These are phyloP conservation scores for Mormyrops attenuatus DNA, from an alignment of 2,797 vertebrate genomes.

Conservation along the genomic window DNA sequence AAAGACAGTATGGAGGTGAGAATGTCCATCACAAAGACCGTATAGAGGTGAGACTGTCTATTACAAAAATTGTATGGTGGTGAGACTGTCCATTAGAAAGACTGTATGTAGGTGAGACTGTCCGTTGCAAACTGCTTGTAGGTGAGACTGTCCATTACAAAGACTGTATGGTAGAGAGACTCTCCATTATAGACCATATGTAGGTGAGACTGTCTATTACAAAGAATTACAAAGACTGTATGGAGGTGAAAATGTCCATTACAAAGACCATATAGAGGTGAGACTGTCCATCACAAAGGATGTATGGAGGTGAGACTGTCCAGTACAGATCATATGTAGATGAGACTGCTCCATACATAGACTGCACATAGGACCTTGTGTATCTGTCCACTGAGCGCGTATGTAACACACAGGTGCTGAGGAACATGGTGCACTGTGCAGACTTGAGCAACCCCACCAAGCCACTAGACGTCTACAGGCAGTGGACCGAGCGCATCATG, in stretches of 20 bases:
- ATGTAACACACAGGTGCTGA: conserved; percentile 60
- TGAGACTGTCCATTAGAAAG: not conserved
- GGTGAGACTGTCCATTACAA: not conserved
- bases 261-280: not conserved
- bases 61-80: not conserved
- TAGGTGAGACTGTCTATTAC: not conserved
- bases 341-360: not conserved
- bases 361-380: not conserved
- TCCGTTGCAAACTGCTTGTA: not conserved
- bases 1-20: not conserved
- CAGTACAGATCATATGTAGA: not conserved
- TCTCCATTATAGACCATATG: not conserved
- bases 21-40: not conserved
- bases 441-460: conserved; percentile 95
- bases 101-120: not conserved
- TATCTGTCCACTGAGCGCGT: not conserved
- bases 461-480: conserved; percentile 82
- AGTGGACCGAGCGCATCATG: conserved; percentile 94
- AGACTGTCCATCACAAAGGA: not conserved
- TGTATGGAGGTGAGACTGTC: not conserved
- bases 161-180: not conserved
- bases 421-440: conserved; percentile 93
- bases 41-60: not conserved
- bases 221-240: not conserved
- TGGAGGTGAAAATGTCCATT: not conserved